Conservation (phyloP, 1,140 invertebrate species). For the Drosophila kanapiae region DNA sequence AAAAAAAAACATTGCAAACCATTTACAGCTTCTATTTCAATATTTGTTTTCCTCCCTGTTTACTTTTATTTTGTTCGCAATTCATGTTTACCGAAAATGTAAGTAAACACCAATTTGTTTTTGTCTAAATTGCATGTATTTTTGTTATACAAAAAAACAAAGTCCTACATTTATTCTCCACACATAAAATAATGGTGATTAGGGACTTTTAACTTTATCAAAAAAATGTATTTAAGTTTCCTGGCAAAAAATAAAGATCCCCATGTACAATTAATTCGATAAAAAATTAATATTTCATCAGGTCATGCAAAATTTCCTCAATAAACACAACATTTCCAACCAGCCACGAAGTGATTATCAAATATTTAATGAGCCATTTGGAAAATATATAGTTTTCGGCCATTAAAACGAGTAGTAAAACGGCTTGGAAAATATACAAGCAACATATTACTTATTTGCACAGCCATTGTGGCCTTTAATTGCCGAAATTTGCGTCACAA, state of each 20-base stretch:
- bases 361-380: constrained; percentile 14
- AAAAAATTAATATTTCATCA: background rate
- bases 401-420: background rate
- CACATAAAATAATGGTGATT: too few species aligned
- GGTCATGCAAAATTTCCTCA: background rate
- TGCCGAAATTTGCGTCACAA: constrained; percentile 29
- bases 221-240: too few species aligned
- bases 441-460: constrained; percentile 7
- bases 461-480: constrained; percentile 19
- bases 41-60: background rate
- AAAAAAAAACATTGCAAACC: background rate
- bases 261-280: background rate
- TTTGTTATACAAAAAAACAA: too few species aligned
- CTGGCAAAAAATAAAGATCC: background rate
- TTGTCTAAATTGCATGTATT: background rate
- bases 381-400: background rate
- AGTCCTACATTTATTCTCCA: too few species aligned
- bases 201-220: too few species aligned
- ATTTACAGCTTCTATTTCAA: background rate
- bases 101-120: background rate
- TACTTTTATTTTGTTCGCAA: background rate
- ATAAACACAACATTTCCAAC: constrained; percentile 1
- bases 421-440: constrained; percentile 1
- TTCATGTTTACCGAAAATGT: background rate
- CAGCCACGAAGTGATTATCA: constrained; percentile 6